Evolutionary conservation across 2,797 vertebrate genomes (phyloP).

Genomic region (Karalla daura): DNA sequence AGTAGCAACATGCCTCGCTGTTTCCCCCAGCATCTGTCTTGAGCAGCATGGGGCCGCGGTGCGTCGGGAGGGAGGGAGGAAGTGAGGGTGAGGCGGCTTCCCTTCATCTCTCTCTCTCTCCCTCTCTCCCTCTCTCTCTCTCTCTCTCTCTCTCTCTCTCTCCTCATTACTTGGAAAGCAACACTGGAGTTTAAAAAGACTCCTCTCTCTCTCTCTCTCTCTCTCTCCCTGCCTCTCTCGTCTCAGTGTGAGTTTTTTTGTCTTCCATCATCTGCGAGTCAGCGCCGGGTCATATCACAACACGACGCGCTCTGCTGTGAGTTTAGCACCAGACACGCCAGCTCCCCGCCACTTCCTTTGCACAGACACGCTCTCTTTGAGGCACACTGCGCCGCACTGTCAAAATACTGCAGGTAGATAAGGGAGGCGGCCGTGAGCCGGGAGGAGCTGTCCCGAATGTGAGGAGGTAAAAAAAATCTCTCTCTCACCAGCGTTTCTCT

Average conservation of each 20-base stretch:
- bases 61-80: constrained; percentile 24
- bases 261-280: constrained; percentile 70
- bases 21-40: constrained; percentile 75
- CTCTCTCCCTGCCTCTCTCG: constrained; percentile 9
- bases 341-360: constrained; percentile 57
- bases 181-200: constrained; percentile 44
- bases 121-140: constrained; percentile 1
- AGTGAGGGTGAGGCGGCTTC: constrained; percentile 40
- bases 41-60: constrained; percentile 69
- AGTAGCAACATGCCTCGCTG: constrained; percentile 72
- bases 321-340: constrained; percentile 66
- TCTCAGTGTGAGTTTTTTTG: constrained; percentile 62
- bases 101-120: constrained; percentile 50
- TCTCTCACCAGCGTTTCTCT: constrained; percentile 8
- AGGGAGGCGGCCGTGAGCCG: constrained; percentile 31
- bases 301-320: constrained; percentile 58
- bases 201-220: constrained; percentile 17
- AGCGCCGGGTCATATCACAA: constrained; percentile 67
- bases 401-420: constrained; percentile 52
- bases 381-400: constrained; percentile 46
- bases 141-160: constrained; percentile 11
- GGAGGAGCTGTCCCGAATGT: constrained; percentile 49
- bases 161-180: constrained; percentile 67
- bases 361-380: constrained; percentile 57
- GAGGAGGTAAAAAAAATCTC: constrained; percentile 31